phyloP scores from a whole-genome alignment of 2,797 vertebrate genomes.

The Pristis pectinata region DNA sequence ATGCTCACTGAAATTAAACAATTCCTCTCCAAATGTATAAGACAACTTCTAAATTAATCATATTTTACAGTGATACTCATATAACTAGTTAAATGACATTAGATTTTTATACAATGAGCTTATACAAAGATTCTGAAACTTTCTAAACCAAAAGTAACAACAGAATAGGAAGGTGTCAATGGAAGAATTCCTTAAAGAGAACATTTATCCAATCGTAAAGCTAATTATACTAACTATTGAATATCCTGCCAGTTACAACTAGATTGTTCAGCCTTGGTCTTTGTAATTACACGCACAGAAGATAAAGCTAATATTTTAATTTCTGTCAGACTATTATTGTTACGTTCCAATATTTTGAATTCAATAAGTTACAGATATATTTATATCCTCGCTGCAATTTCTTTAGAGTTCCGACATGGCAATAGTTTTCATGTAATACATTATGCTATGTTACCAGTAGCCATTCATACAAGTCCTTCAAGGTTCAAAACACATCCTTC shows the following conservation, averaged over 20 bases:
- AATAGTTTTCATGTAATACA: background rate
- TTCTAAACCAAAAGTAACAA: background rate
- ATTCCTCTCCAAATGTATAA: constrained; percentile 39
- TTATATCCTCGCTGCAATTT: background rate
- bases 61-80: background rate
- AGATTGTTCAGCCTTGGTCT: background rate
- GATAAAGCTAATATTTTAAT: background rate
- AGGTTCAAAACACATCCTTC: background rate
- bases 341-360: constrained; percentile 18
- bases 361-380: background rate
- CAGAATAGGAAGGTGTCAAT: background rate
- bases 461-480: background rate
- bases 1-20: constrained; percentile 50
- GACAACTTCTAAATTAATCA: constrained; percentile 39
- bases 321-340: background rate
- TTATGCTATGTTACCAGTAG: background rate
- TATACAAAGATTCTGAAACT: background rate
- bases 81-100: too few species aligned
- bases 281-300: background rate
- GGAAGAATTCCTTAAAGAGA: background rate
- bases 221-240: too few species aligned
- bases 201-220: background rate
- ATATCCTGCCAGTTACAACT: background rate
- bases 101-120: background rate
- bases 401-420: background rate